Evolutionary conservation across 2,888 invertebrate species (phyloP), one percentile per base, ranked within the genome.

Genomic region (Synanthedon andrenaeformis): DNA sequence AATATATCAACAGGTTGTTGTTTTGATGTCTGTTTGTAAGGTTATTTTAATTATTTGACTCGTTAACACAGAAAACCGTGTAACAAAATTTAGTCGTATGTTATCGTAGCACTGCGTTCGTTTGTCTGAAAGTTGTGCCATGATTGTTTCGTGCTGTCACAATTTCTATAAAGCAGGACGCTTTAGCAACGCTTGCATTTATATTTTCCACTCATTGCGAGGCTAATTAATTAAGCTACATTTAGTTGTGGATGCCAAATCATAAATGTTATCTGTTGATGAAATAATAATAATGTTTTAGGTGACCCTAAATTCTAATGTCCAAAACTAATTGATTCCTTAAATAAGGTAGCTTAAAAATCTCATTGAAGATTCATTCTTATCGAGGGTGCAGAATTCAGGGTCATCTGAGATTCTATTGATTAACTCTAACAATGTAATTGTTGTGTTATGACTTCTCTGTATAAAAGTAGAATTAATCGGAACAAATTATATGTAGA

Each of bases 201-300:
- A 74, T 61, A 56, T 63, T 69, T 74, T 72, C 67, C 66, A 69
- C 68, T 72, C 66, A 65, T 69, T 70, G 70, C 69, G 72, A 77
- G 69, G 73, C 74, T 79, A 74, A 71, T 62, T 67, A 64, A 64
- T 64, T 79, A 79, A 78, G 77, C 76, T 79, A 76, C 66, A 60
- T 76, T 83, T 74, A 77, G 72, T 79, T 75, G 64, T 76, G 76
- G 83, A 83, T 86, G 86, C 86, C 86, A 87, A 87, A 87, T 80
- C 76, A 65, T 74, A 70, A 67, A 73, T 68, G 64, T 69, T 70
- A 65, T 76, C 56, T 62, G 63, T 67, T 59, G 58, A 62, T 63
- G 55, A 14, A 49, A 23, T 49, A 17, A 19, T 49, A 35, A 35
- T 35, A 35, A 35, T 35, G 35, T 35, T 35, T 35, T 35, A 6